Percentiles rank a stretch among this genome's conserved stretches.
Evolutionary conservation across 2,113 vertebrate species (phyloP).

Genomic region (Myotis davidii): DNA sequence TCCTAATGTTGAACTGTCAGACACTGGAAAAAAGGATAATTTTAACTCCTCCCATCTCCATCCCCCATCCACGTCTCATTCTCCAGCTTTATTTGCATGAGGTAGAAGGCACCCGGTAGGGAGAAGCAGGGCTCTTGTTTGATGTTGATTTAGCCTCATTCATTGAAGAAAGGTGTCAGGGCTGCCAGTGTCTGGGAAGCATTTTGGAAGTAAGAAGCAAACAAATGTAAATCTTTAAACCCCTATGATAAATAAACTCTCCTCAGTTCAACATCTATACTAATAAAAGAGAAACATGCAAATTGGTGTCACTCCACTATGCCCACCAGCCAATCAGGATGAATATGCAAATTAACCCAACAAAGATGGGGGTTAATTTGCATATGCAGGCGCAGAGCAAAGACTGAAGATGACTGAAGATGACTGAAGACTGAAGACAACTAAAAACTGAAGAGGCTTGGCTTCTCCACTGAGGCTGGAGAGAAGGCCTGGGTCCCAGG

Average conservation of each 20-base stretch:
- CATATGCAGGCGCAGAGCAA: too few species aligned
- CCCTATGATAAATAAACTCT: constrained; percentile 74
- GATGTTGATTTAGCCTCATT: neutral
- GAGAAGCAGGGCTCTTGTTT: neutral
- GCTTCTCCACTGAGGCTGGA: too few species aligned
- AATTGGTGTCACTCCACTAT: too few species aligned
- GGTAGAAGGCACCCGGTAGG: neutral
- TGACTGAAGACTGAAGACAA: too few species aligned
- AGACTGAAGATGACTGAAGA: too few species aligned
- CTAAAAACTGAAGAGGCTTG: too few species aligned
- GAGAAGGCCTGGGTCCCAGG: too few species aligned
- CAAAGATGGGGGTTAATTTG: too few species aligned
- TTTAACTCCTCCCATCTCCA: constrained; percentile 32
- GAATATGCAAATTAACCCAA: too few species aligned
- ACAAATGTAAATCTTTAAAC: constrained; percentile 79
- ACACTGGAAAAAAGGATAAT: neutral
- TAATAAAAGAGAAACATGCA: too few species aligned
- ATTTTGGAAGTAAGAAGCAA: constrained; percentile 66
- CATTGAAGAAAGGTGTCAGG: constrained; percentile 7
- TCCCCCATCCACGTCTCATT: neutral
- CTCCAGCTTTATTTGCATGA: neutral
- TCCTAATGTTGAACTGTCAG: neutral
- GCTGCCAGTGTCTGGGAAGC: constrained; percentile 16
- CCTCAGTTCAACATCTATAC: constrained; percentile 63
- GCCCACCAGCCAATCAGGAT: too few species aligned